Base-by-base conservation (phyloP, 2,888 invertebrate species). In the Malachius bipustulatus region DNA sequence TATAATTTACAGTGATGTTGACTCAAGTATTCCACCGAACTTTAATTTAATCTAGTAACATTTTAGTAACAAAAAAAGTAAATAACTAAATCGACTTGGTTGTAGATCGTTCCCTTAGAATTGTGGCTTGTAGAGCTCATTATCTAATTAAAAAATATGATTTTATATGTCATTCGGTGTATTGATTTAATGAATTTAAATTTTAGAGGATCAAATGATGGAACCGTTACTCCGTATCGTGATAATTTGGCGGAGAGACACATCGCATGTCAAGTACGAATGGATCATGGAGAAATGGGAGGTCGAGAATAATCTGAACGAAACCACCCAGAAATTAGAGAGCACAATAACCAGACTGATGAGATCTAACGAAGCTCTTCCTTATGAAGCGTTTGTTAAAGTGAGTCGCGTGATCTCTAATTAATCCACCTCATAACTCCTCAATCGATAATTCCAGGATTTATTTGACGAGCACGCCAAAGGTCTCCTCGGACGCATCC, bases 191-290 rank as follows among this genome's bases (percentile, higher is more conserved):
- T n/a, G n/a, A n/a, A n/a, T 19, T 19, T 6, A 8, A n/a, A 19
- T 19, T 44, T 64, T 68, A 52, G 74, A 75, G 43, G 71, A 70
- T 1, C 65, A 67, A 51, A 65, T 63, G n/a, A 59, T 69, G 44
- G 81, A 78, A 45, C 74, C 83, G 32, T 64, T 81, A 28, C 67
- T 84, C 40, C 76, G 84, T 47, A 75, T 93, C 39, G 90, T 89
- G 2, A 79, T 93, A 30, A 74, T 93, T 43, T 94, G 93, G 91
- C 73, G 93, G 2, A 73, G 82, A 26, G 90, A 91, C 54, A 73
- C 79, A 6, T 75, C 77, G n/a, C 80, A 82, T 47, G 66, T 94
- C 8, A 87, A 87, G 52, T 94, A 89, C 60, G 90, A 91, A 60
- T 94, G 93, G 90, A 63, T 89, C 34, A 72, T 77, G 45, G 71